Conservation (phyloP, 2,888 invertebrate genomes). For the Gastrophysa polygoni region DNA sequence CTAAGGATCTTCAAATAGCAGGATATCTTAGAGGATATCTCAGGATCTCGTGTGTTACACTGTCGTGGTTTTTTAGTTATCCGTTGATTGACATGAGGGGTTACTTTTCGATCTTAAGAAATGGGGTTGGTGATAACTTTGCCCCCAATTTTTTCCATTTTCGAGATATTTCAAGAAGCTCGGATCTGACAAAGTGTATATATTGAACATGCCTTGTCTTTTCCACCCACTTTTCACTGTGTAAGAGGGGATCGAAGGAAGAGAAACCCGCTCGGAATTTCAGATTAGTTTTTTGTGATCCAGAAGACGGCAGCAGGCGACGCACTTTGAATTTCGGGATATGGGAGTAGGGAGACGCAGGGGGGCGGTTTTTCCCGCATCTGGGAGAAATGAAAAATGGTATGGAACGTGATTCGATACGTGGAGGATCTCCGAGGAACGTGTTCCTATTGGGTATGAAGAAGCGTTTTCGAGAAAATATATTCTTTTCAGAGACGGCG, state of each 20-base stretch:
- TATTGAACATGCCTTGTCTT: no score
- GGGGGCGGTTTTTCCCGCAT: not conserved
- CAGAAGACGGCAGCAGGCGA: constrained; percentile 12
- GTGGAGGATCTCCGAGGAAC: not conserved
- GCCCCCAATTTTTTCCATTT: no score
- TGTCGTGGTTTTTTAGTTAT: no score
- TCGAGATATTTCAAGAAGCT: no score
- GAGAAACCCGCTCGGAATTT: constrained; percentile 26
- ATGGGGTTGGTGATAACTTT: no score
- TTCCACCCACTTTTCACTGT: not conserved
- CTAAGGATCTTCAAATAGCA: no score
- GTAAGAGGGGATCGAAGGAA: not conserved
- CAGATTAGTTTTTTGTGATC: constrained; percentile 27
- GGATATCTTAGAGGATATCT: no score
- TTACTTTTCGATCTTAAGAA: no score
- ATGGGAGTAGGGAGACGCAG: not conserved
- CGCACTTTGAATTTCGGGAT: constrained; percentile 26
- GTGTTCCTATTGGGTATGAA: not conserved
- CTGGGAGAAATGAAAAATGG: not conserved
- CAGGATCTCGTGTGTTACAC: no score
- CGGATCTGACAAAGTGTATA: no score
- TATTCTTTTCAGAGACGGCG: not conserved
- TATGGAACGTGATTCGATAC: not conserved
- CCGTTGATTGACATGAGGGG: no score
- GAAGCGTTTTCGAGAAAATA: not conserved